A percentile compares a stretch with the other conserved stretches of the same genome.
Conservation (phyloP, 2,797 vertebrate species). For the Bovichtus variegatus region DNA sequence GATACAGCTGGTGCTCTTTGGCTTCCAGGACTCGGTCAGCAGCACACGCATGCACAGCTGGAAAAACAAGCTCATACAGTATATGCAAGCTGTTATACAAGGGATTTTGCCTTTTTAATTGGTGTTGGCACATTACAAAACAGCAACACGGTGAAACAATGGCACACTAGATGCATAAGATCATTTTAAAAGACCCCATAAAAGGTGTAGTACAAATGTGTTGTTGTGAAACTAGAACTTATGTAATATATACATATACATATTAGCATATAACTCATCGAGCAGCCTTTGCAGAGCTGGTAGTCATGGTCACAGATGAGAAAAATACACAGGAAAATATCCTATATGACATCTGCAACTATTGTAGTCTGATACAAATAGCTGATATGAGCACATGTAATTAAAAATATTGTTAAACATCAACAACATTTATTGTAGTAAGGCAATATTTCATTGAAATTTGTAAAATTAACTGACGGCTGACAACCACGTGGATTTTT, state of each 20-base stretch:
- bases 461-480: not conserved
- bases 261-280: not conserved
- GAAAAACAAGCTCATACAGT: not conserved
- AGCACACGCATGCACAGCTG: constrained; percentile 48
- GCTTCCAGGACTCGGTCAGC: constrained; percentile 96
- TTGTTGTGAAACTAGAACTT: not conserved
- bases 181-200: not conserved
- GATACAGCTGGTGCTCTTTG: constrained; percentile 94
- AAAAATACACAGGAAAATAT: not conserved
- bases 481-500: not conserved
- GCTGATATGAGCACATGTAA: not conserved
- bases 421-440: not conserved
- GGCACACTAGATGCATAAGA: not conserved
- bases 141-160: not conserved
- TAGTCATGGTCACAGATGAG: not conserved
- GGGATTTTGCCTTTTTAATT: not conserved
- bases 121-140: not conserved
- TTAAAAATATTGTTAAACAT: not conserved
- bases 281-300: not conserved
- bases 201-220: not conserved
- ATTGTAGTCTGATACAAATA: not conserved
- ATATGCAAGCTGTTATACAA: not conserved
- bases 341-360: not conserved
- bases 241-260: too few relatives aligned
- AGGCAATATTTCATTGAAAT: not conserved